Percentiles rank a stretch among this genome's conserved stretches.
Conservation (phyloP, 2,113 vertebrate species). For the Rhipidura dahli region DNA sequence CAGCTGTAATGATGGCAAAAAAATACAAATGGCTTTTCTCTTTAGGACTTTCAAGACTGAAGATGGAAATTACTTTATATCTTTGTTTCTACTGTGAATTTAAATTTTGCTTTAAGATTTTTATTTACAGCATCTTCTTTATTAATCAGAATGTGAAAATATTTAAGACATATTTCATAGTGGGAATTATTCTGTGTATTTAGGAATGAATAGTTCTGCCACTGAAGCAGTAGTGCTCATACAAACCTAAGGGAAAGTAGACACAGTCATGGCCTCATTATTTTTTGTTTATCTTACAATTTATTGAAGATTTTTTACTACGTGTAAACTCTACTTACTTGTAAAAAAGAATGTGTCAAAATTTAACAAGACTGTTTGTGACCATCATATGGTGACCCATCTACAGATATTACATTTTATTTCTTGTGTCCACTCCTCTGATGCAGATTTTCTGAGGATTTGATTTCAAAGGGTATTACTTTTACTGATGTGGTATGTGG, state of each 20-base stretch:
- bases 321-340: not conserved
- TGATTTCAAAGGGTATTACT: not conserved
- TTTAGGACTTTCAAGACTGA: not conserved
- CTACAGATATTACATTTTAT: not conserved
- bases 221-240: not conserved
- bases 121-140: not conserved
- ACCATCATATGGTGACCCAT: accelerated
- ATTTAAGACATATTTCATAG: not conserved
- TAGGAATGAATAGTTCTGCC: not conserved
- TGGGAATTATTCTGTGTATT: not conserved
- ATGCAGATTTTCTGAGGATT: not conserved
- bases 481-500: not conserved
- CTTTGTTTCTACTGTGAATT: not conserved
- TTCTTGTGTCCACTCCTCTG: not conserved
- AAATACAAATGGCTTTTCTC: not conserved
- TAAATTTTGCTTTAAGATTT: not conserved
- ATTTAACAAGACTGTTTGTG: not conserved
- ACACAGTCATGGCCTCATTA: accelerated
- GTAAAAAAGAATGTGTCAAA: not conserved
- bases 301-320: not conserved
- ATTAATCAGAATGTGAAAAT: not conserved
- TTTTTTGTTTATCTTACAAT: not conserved
- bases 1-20: not conserved
- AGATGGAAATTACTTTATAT: not conserved
- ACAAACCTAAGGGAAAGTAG: not conserved